These are phyloP conservation scores for Hirudo medicinalis DNA, from an alignment of 1,140 invertebrate genomes.

Conservation along the genomic window DNA sequence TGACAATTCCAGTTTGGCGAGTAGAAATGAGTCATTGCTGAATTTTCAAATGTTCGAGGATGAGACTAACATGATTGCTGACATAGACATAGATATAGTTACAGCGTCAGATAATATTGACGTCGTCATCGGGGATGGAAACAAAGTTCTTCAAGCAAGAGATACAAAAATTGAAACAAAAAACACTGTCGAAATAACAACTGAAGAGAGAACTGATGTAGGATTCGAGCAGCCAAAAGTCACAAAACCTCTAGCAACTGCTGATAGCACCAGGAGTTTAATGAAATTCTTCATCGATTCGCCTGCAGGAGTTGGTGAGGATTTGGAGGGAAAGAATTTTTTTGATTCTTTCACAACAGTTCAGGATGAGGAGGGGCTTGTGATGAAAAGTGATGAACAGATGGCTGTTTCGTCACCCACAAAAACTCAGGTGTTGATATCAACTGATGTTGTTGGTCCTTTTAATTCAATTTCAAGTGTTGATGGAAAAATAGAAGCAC, in stretches of 20 bases:
- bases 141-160: not conserved
- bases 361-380: not conserved
- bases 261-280: slow-evolving; percentile 19
- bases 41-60: slow-evolving; percentile 4
- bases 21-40: not conserved
- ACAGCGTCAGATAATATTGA: slow-evolving; percentile 1
- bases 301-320: not conserved
- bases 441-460: not conserved
- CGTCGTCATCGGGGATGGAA: not conserved
- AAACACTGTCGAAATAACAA: not conserved
- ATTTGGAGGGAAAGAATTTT: slow-evolving; percentile 24
- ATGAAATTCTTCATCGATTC: slow-evolving; percentile 18
- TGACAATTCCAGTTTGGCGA: slow-evolving; percentile 1
- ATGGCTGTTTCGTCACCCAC: not conserved
- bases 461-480: not conserved
- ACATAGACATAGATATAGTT: not conserved
- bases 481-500: not conserved
- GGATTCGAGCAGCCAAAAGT: not conserved
- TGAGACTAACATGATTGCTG: not conserved
- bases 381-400: not conserved
- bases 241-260: slow-evolving; percentile 12
- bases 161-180: slow-evolving; percentile 1
- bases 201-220: not conserved
- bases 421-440: not conserved
- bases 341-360: slow-evolving; percentile 25